Percentiles rank a stretch among this genome's conserved stretches.
Evolutionary conservation across 2,797 vertebrate genomes (phyloP).

Genomic region (Pseudopleuronectes americanus): DNA sequence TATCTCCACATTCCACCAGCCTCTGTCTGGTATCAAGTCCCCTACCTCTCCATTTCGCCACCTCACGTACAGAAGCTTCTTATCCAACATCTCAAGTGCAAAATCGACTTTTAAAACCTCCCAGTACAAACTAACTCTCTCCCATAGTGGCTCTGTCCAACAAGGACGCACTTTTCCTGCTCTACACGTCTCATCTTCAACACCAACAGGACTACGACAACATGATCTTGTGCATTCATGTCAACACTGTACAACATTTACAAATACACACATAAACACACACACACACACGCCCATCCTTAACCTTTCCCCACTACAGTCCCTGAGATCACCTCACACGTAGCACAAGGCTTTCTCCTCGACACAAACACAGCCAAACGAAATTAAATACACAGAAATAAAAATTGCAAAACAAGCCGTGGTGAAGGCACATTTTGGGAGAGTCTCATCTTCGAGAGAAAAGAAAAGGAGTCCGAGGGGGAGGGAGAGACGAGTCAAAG

Average conservation of each 20-base stretch:
- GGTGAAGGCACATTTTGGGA: conserved; percentile 85
- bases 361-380: conserved; percentile 44
- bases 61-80: conserved; percentile 44
- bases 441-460: conserved; percentile 53
- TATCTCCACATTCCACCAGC: not conserved
- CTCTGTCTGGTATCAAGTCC: not conserved
- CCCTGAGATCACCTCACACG: conserved; percentile 84
- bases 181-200: conserved; percentile 29
- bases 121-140: conserved; percentile 30
- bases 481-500: conserved; percentile 8
- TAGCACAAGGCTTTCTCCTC: conserved; percentile 71
- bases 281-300: conserved; percentile 7
- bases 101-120: conserved; percentile 68
- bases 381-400: conserved; percentile 52
- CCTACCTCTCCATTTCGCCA: not conserved
- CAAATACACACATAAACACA: conserved; percentile 23
- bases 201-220: conserved; percentile 33
- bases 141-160: conserved; percentile 60
- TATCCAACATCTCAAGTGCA: conserved; percentile 67
- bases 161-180: conserved; percentile 18
- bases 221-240: conserved; percentile 41
- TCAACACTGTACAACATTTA: conserved; percentile 61
- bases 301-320: conserved; percentile 55
- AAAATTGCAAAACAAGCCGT: conserved; percentile 57
- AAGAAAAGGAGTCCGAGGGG: conserved; percentile 44